A percentile compares a stretch with the other conserved stretches of the same genome.
Evolutionary conservation across 2,797 vertebrate species (phyloP).

Genomic region (Buceros bicornis): DNA sequence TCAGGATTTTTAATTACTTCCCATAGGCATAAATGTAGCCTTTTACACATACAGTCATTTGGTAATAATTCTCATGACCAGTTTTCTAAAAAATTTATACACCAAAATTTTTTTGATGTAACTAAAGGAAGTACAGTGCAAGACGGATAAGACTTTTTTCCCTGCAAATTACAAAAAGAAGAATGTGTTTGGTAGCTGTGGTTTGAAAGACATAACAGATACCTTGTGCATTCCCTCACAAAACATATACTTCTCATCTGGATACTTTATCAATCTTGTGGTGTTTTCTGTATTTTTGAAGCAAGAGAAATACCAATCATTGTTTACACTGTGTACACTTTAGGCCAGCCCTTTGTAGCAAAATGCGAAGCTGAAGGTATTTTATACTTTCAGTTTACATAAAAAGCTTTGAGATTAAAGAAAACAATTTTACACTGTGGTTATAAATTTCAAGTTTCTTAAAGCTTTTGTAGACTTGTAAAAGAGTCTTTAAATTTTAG

Average conservation of each 20-base stretch:
- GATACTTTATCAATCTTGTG: slow-evolving; percentile 78
- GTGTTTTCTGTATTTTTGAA: slow-evolving; percentile 82
- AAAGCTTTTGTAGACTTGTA: slow-evolving; percentile 86
- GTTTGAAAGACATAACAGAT: slow-evolving; percentile 45
- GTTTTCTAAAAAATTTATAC: slow-evolving; percentile 52
- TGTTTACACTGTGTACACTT: slow-evolving; percentile 85
- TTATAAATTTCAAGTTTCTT: slow-evolving; percentile 86
- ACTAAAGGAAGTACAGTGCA: slow-evolving; percentile 67
- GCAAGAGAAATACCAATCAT: slow-evolving; percentile 80
- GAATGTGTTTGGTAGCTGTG: slow-evolving; percentile 63
- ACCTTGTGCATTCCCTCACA: slow-evolving; percentile 70
- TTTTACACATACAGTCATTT: slow-evolving; percentile 54
- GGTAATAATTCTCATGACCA: slow-evolving; percentile 39
- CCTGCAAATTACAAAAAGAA: slow-evolving; percentile 41
- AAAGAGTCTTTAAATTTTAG: slow-evolving; percentile 85
- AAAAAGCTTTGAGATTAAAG: slow-evolving; percentile 84
- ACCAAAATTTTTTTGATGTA: slow-evolving; percentile 70
- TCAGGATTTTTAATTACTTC: slow-evolving; percentile 73
- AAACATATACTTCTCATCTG: slow-evolving; percentile 70
- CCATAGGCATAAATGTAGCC: slow-evolving; percentile 21
- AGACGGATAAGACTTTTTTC: slow-evolving; percentile 12
- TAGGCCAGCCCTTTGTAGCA: slow-evolving; percentile 84
- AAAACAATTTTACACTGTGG: slow-evolving; percentile 85
- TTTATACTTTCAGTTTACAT: slow-evolving; percentile 83
- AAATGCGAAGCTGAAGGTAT: slow-evolving; percentile 82